Evolutionary conservation across 2,797 vertebrate genomes (phyloP).

Genomic region (Leptodactylus fallax): DNA sequence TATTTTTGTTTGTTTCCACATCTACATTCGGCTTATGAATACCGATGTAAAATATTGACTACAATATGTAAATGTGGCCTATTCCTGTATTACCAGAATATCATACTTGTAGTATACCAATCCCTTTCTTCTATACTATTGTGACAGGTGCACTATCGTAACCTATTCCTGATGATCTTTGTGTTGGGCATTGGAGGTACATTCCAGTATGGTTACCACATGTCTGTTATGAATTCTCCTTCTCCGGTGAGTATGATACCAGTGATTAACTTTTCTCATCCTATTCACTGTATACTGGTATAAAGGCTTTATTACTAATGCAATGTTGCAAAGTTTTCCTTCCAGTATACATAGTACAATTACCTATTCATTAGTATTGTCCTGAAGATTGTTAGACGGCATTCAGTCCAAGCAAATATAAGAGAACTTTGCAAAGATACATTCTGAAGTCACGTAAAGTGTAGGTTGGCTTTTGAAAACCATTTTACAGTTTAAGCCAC

Average conservation of each 20-base stretch:
- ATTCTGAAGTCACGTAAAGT: no score
- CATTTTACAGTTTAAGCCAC: no score
- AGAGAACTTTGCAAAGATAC: no score
- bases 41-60: background rate
- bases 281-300: no score
- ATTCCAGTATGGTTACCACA: slow-evolving; percentile 79
- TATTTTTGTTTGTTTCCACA: background rate
- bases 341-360: no score
- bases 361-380: no score
- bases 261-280: no score
- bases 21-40: background rate
- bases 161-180: slow-evolving; percentile 75
- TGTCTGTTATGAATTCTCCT: slow-evolving; percentile 82
- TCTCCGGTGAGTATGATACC: slow-evolving; percentile 75
- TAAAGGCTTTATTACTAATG: no score
- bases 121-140: background rate
- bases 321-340: no score
- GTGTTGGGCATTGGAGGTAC: slow-evolving; percentile 81
- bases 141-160: slow-evolving; percentile 74
- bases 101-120: background rate
- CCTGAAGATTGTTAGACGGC: no score
- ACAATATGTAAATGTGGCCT: background rate
- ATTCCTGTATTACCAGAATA: background rate
- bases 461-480: no score
- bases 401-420: no score